A percentile compares a stretch with the other conserved stretches of the same genome.
Evolutionary conservation across 2,888 invertebrate species (phyloP).

Genomic region (Noctua janthe): DNA sequence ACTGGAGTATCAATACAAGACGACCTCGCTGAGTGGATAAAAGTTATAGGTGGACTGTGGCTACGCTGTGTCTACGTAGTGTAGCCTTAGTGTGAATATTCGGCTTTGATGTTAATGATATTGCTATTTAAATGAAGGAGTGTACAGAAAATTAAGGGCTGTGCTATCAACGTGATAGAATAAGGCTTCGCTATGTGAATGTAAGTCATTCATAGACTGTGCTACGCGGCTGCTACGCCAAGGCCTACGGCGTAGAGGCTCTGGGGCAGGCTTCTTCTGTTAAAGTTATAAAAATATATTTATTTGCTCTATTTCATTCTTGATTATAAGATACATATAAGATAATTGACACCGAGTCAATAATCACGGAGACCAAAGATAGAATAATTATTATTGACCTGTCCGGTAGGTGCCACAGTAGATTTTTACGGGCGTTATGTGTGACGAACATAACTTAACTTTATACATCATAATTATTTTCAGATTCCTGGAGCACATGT

Average conservation of each 20-base stretch:
- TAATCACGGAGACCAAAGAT: not conserved
- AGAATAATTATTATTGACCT: not conserved
- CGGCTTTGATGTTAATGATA: not conserved
- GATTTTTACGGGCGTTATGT: not conserved
- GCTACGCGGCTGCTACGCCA: slow-evolving; percentile 36
- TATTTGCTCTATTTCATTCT: not conserved
- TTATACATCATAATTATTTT: slow-evolving; percentile 27
- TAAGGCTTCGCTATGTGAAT: not conserved
- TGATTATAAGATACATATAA: not conserved
- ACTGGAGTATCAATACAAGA: not conserved
- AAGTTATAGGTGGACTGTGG: not conserved
- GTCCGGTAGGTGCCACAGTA: not conserved
- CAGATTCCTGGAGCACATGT: slow-evolving; percentile 69
- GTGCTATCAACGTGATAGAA: not conserved
- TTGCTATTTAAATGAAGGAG: not conserved
- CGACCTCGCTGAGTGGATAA: not conserved
- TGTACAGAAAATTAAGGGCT: not conserved
- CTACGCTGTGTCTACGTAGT: not conserved
- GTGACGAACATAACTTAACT: not conserved
- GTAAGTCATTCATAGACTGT: slow-evolving; percentile 1
- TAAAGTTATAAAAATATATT: not conserved
- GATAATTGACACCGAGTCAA: not conserved
- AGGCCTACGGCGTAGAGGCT: slow-evolving; percentile 45
- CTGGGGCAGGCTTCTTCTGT: not conserved
- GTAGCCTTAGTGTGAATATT: not conserved